These are phyloP conservation scores for Rhincodon typus DNA, from an alignment of 2,797 vertebrate genomes.

Conservation along the genomic window DNA sequence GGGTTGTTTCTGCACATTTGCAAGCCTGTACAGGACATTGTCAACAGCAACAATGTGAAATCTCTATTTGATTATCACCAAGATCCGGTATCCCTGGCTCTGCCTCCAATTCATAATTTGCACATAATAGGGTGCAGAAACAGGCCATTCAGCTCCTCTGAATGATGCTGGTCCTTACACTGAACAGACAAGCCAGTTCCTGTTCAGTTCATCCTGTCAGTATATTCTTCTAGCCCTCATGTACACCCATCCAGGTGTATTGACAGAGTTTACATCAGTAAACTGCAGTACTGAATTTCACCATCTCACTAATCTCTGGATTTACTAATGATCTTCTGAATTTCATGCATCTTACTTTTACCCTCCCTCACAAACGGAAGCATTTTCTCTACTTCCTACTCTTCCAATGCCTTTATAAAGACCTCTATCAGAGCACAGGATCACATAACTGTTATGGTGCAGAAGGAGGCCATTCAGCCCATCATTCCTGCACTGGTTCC, in stretches of 20 bases:
- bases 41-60: background rate
- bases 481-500: too few species aligned
- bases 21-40: background rate
- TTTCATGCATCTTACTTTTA: background rate
- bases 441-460: too few species aligned
- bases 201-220: background rate
- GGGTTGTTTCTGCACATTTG: background rate
- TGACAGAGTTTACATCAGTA: background rate
- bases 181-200: background rate
- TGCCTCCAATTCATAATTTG: background rate
- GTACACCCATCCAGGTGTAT: background rate
- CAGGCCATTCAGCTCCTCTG: background rate
- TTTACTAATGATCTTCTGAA: background rate
- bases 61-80: background rate
- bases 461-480: too few species aligned
- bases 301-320: background rate
- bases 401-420: background rate
- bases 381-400: background rate
- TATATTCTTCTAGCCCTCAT: background rate
- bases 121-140: background rate
- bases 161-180: background rate
- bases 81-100: too few species aligned
- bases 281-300: background rate
- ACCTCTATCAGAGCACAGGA: background rate
- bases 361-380: background rate